A percentile compares a stretch with the other conserved stretches of the same genome.
These are phyloP conservation scores for Maniola hyperantus DNA, from an alignment of 2,888 invertebrate genomes.

Conservation along the genomic window DNA sequence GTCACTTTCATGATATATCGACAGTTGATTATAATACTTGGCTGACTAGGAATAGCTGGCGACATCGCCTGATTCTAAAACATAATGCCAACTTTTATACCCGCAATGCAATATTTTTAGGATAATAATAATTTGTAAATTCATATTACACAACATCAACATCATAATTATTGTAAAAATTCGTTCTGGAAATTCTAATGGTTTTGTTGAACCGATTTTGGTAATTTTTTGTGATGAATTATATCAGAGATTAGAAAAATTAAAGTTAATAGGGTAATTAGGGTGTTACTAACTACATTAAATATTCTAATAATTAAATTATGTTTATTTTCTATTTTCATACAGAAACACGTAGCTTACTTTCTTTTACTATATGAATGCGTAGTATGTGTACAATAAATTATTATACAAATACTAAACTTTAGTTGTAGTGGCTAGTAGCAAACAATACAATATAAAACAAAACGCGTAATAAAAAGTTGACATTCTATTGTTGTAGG, in stretches of 20 bases:
- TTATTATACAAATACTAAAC: neutral
- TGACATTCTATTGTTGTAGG: neutral
- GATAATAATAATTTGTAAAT: too few relatives aligned
- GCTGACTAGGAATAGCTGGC: neutral
- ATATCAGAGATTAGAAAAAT: too few relatives aligned
- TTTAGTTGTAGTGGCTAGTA: neutral
- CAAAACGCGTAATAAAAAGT: neutral
- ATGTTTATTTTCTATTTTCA: neutral
- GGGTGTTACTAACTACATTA: neutral
- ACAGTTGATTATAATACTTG: conserved; percentile 18
- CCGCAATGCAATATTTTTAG: too few relatives aligned
- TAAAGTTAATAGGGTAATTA: too few relatives aligned
- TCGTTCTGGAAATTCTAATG: too few relatives aligned
- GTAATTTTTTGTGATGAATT: too few relatives aligned
- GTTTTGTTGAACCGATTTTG: too few relatives aligned
- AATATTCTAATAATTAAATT: neutral
- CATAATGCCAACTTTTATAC: too few relatives aligned
- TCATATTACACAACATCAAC: too few relatives aligned
- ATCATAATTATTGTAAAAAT: too few relatives aligned
- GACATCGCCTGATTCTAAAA: neutral
- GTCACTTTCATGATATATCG: conserved; percentile 27
- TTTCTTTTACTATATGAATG: neutral
- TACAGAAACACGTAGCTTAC: neutral
- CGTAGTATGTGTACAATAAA: neutral
- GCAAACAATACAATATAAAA: conserved; percentile 4